Conservation (phyloP, 1,140 invertebrate species). For the Ruditapes philippinarum region DNA sequence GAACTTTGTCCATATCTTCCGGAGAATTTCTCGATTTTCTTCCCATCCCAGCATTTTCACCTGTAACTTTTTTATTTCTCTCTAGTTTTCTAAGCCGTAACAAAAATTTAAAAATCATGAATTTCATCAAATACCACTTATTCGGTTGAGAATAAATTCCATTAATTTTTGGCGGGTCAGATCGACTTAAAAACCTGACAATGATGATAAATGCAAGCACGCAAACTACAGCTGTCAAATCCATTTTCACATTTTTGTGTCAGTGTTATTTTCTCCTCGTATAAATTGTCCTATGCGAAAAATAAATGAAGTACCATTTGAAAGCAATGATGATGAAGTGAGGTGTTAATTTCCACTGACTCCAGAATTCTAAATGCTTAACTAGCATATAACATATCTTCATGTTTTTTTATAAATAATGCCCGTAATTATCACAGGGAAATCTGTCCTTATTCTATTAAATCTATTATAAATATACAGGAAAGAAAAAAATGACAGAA, state of each 20-base stretch:
- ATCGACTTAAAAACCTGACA: constrained; percentile 47
- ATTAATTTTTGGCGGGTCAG: constrained; percentile 87
- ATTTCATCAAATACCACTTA: constrained; percentile 90
- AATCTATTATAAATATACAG: too few relatives aligned
- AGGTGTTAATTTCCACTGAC: too few relatives aligned
- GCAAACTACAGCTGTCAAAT: constrained; percentile 38
- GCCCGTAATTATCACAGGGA: too few relatives aligned
- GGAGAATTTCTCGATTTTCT: constrained; percentile 86
- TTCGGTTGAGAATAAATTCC: constrained; percentile 89
- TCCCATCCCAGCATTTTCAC: constrained; percentile 85
- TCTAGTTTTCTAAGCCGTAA: constrained; percentile 88
- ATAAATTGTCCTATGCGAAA: neutral
- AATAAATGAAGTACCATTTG: too few relatives aligned
- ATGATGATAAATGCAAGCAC: constrained; percentile 12
- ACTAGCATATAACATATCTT: too few relatives aligned
- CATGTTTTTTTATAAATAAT: too few relatives aligned
- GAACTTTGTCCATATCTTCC: constrained; percentile 89
- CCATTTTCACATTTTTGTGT: constrained; percentile 34
- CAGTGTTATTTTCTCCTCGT: neutral
- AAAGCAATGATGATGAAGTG: too few relatives aligned
- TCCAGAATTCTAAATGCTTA: too few relatives aligned
- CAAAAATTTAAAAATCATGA: constrained; percentile 88
- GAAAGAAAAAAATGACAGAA: too few relatives aligned
- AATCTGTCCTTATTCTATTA: too few relatives aligned
- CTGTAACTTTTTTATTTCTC: constrained; percentile 70